Conservation (phyloP, 1,140 invertebrate genomes). For the Linepithema humile region DNA sequence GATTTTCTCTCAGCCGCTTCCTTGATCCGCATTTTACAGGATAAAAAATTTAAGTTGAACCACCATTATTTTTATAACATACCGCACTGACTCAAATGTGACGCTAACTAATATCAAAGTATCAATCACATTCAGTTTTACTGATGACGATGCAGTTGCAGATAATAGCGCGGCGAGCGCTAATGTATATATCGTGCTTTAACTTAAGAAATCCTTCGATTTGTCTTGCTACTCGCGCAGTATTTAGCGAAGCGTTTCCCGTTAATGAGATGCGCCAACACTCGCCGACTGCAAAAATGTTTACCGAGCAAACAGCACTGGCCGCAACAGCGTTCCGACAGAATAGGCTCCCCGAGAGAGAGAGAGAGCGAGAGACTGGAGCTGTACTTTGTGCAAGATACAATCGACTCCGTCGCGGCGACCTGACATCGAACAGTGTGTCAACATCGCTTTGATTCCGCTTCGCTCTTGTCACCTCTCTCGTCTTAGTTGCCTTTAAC, state of each 20-base stretch:
- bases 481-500: conserved; percentile 13
- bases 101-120: not conserved
- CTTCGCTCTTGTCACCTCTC: not conserved
- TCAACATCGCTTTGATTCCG: conserved; percentile 43
- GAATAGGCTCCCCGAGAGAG: not conserved
- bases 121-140: not conserved
- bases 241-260: conserved; percentile 24
- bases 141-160: not conserved
- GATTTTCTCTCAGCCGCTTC: not conserved
- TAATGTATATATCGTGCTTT: not conserved
- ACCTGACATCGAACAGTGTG: conserved; percentile 21
- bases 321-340: conserved; percentile 16
- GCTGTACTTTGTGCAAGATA: conserved; percentile 36
- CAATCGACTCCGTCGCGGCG: conserved; percentile 29
- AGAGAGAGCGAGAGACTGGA: too few relatives aligned
- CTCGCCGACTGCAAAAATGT: conserved; percentile 46
- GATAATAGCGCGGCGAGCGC: not conserved
- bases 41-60: not conserved
- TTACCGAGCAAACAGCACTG: conserved; percentile 42
- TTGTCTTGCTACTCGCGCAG: conserved; percentile 14
- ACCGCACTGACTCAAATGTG: not conserved
- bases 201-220: not conserved
- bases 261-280: conserved; percentile 53
- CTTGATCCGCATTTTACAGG: not conserved
- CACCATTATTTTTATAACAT: not conserved